phyloP scores from a whole-genome alignment of 2,113 vertebrate genomes.

The Cichladusa arquata region DNA sequence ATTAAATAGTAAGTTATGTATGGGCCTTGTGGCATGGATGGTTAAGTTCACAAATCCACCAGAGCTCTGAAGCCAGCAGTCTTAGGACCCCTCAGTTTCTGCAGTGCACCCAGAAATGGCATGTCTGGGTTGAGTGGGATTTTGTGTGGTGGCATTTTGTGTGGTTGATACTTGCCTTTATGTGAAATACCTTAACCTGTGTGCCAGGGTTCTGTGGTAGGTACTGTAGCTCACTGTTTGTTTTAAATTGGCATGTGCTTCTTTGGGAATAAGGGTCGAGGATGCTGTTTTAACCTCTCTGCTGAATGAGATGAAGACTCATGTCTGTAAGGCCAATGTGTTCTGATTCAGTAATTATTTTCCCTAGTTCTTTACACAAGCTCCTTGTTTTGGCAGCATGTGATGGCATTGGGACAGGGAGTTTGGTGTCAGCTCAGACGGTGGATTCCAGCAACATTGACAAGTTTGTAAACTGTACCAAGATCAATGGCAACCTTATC shows the following conservation, averaged over 20 bases:
- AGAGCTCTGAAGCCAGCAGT: not conserved
- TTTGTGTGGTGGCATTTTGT: not conserved
- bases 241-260: not conserved
- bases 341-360: not conserved
- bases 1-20: not conserved
- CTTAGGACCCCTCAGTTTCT: not conserved
- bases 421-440: slow-evolving; percentile 88
- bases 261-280: not conserved
- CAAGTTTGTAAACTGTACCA: slow-evolving; percentile 97
- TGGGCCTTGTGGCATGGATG: not conserved
- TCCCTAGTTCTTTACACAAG: not conserved
- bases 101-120: not conserved
- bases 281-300: not conserved
- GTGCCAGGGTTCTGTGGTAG: not conserved
- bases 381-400: slow-evolving; percentile 80
- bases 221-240: not conserved
- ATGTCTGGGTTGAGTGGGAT: not conserved
- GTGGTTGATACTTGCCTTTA: not conserved
- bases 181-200: not conserved
- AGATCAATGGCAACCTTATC: slow-evolving; percentile 98
- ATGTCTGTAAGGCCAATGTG: rapidly evolving
- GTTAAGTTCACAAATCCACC: not conserved
- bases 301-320: not conserved
- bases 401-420: slow-evolving; percentile 94
- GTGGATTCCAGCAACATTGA: slow-evolving; percentile 98